Conservation (phyloP, 2,797 vertebrate species). For the Anguilla megastoma region DNA sequence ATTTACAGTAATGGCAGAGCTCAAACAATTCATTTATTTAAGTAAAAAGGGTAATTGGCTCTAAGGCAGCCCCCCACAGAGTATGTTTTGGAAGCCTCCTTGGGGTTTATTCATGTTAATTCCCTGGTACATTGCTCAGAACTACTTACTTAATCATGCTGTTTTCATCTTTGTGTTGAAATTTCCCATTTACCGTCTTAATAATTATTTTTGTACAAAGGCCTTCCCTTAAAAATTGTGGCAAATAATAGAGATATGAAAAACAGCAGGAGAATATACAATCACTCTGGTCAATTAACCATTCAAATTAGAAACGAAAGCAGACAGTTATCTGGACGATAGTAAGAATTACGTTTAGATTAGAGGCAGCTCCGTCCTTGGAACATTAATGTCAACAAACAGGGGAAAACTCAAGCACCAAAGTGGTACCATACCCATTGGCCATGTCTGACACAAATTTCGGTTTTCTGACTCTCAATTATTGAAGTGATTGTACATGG, state of each 20-base stretch:
- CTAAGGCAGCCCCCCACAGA: background rate
- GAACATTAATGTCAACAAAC: background rate
- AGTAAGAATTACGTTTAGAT: background rate
- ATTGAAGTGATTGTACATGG: background rate
- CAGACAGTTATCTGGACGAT: background rate
- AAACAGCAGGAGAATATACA: background rate
- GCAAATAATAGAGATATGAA: background rate
- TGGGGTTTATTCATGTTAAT: slow-evolving; percentile 10
- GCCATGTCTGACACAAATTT: background rate
- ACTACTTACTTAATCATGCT: background rate
- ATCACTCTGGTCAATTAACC: background rate
- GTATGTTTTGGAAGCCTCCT: slow-evolving; percentile 2
- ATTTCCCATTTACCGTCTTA: no score
- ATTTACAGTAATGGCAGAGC: background rate
- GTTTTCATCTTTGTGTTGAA: background rate
- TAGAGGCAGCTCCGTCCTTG: background rate
- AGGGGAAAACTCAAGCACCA: no score
- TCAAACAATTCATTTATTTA: slow-evolving; percentile 1
- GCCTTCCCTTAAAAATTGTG: background rate
- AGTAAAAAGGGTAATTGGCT: background rate
- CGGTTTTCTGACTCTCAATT: background rate
- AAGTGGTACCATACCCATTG: background rate
- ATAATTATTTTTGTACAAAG: background rate
- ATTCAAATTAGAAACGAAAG: background rate
- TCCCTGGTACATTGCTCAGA: background rate